phyloP scores from a whole-genome alignment of 2,797 vertebrate species.

The Protonibea diacanthus region DNA sequence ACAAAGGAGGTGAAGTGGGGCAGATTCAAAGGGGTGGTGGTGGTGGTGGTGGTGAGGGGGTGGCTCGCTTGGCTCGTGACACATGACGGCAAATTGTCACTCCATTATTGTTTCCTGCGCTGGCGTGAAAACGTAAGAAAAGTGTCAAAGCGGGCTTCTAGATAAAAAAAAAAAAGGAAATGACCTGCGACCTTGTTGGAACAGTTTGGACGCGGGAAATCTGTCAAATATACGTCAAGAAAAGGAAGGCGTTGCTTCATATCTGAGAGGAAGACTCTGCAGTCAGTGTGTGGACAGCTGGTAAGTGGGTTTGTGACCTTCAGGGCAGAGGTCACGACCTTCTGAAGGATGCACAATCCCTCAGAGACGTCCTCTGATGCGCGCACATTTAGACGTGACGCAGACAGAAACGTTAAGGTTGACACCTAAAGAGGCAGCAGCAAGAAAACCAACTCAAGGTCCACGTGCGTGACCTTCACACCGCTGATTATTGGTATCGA shows the following conservation, averaged over 20 bases:
- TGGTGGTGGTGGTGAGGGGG: no score
- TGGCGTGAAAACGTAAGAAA: constrained; percentile 20
- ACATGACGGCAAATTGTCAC: constrained; percentile 48
- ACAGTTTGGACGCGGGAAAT: neutral
- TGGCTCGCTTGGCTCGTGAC: constrained; percentile 53
- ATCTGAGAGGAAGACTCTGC: neutral
- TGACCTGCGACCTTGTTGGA: neutral
- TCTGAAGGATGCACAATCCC: constrained; percentile 24
- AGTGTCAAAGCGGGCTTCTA: neutral
- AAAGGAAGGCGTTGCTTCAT: neutral
- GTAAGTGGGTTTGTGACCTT: constrained; percentile 33
- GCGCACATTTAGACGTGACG: neutral
- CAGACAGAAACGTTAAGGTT: neutral
- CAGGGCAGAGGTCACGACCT: constrained; percentile 59
- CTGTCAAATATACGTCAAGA: neutral
- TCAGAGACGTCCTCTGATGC: constrained; percentile 13
- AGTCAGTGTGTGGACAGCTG: constrained; percentile 53
- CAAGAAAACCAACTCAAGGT: neutral
- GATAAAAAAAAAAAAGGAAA: constrained; percentile 19
- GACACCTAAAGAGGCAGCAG: neutral
- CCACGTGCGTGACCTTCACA: constrained; percentile 9
- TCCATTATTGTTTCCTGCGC: constrained; percentile 27
- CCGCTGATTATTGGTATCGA: constrained; percentile 5
- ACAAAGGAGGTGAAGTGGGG: constrained; percentile 74
- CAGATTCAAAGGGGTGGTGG: constrained; percentile 51